Conservation (phyloP, 2,888 invertebrate species). For the Rugalucina vietnamica region DNA sequence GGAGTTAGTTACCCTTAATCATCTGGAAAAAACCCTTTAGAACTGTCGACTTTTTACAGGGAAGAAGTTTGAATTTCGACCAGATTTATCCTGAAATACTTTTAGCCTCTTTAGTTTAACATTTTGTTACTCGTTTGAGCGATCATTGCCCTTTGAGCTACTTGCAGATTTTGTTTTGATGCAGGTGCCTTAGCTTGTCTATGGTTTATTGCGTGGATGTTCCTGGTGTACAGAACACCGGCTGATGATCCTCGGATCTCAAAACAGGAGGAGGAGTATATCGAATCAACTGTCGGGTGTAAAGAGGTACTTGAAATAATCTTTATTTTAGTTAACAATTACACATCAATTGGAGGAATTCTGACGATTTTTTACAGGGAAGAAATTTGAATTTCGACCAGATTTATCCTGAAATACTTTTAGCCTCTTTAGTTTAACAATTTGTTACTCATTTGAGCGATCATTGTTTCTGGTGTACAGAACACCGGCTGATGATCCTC, state of each 20-base stretch:
- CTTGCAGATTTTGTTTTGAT: too few species aligned
- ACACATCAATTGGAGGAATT: too few species aligned
- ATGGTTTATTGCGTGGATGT: conserved; percentile 84
- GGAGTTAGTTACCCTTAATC: too few species aligned
- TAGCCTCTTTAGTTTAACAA: too few species aligned
- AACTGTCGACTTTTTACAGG: too few species aligned
- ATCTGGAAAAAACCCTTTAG: too few species aligned
- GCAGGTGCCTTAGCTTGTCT: conserved; percentile 83
- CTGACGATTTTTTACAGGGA: too few species aligned
- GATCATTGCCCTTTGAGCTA: conserved; percentile 84
- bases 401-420: too few species aligned
- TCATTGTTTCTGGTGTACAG: conserved; percentile 86
- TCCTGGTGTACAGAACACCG: conserved; percentile 86
- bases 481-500: conserved; percentile 86
- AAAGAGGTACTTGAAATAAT: conserved; percentile 64
- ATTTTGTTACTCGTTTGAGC: conserved; percentile 84
- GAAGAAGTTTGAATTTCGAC: too few species aligned
- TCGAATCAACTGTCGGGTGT: conserved; percentile 78
- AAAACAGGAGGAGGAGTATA: conserved; percentile 80
- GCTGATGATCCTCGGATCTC: conserved; percentile 86
- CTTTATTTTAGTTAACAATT: not conserved
- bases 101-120: too few species aligned
- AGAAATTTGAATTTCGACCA: too few species aligned
- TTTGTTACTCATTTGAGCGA: conserved; percentile 84
- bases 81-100: too few species aligned